Conservation (phyloP, 2,113 vertebrate genomes). For the Datnioides undecimradiatus region DNA sequence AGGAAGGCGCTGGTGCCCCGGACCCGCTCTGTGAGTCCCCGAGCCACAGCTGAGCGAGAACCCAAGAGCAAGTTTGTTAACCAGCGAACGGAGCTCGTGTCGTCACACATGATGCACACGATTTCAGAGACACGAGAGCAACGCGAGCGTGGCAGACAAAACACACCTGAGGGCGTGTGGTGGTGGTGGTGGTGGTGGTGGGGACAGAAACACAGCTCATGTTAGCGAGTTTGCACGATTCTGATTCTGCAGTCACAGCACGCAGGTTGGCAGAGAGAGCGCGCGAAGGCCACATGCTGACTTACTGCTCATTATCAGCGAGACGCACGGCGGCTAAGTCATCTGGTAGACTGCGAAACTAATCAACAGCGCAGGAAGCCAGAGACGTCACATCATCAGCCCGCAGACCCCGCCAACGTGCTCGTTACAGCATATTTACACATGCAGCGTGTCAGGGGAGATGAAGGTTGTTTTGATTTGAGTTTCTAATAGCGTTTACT, state of each 20-base stretch:
- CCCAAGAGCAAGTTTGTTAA: conserved; percentile 12
- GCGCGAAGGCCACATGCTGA: conserved; percentile 35
- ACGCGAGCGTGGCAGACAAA: conserved; percentile 21
- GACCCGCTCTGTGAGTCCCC: conserved; percentile 74
- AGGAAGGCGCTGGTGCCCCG: conserved; percentile 82
- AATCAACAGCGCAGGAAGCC: conserved; percentile 42
- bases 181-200: too few species aligned
- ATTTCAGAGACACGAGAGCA: background rate
- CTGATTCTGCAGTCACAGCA: conserved; percentile 34
- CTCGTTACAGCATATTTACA: background rate
- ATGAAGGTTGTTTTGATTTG: background rate
- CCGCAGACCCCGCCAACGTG: background rate
- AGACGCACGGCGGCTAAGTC: conserved; percentile 26
- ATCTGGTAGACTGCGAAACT: conserved; percentile 36
- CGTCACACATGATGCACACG: conserved; percentile 12
- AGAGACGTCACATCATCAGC: conserved; percentile 2
- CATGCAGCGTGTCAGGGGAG: background rate
- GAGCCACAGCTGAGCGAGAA: conserved; percentile 74
- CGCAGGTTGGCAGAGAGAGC: conserved; percentile 36
- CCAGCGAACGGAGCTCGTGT: background rate
- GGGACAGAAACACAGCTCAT: conserved; percentile 4
- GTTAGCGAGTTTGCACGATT: conserved; percentile 36
- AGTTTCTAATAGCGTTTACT: background rate
- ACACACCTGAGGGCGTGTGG: conserved; percentile 31
- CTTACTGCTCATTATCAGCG: conserved; percentile 29